Evolutionary conservation across 2,797 vertebrate species (phyloP), one percentile per base, ranked within the genome.

Genomic region (Lithobates sylvaticus): DNA sequence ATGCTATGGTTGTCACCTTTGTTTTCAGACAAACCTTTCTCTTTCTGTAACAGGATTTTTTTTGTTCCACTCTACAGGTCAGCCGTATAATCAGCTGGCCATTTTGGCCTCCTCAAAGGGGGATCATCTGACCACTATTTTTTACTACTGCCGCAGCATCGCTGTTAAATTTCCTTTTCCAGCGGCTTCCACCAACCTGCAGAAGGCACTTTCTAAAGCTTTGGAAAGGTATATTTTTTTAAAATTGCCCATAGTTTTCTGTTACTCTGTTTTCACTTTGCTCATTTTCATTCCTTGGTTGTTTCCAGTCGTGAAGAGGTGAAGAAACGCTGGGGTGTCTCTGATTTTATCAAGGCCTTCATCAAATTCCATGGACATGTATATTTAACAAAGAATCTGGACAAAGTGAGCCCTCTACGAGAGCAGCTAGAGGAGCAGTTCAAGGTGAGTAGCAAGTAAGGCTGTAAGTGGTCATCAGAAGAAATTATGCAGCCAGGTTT

Each of bases 131-230:
- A 99, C 97, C 92, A 99, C 98, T 88, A 99, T 99, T 95, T 99
- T 99, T 96, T 99, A 99, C 96, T 99, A 99, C 96, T 99, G 98
- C 94, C 97, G 98, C 95, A 99, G 98, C 95, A 99, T 99, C 77
- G 98, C 98, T 70, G 98, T 99, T 91, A 99, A 99, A 93, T 99
- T 99, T 91, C 98, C 98, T 84, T 99, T 99, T 93, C 98, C 98
- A 89, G 98, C 98, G 80, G 98, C 98, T 88, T 99, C 98, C 92
- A 99, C 98, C 89, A 99, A 99, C 92, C 94, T 99, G 91, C 97
- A 99, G 93, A 99, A 99, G 94, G 98, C 98, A 73, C 97, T 99
- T 95, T 98, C 97, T 92, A 99, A 99, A 95, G 98, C 98, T 89
- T 95, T 99, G 92, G 98, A 99, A 94, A 99, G 97, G 98, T 99